Evolutionary conservation across 1,140 invertebrate genomes (phyloP).

Genomic region (Philotrypesis tridentata): DNA sequence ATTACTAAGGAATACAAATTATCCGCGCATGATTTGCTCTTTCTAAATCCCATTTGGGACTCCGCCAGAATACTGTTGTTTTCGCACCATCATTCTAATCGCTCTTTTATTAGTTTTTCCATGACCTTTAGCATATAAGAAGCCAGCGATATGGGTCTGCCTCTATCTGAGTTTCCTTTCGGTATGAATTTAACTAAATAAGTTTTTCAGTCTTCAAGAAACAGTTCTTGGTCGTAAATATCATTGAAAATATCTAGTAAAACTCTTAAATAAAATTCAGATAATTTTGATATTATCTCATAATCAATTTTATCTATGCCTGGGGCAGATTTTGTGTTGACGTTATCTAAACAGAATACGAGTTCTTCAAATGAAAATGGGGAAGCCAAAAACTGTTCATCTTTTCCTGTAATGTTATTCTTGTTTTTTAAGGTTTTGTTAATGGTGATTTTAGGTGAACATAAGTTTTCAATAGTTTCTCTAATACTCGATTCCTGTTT

Average conservation of each 20-base stretch:
- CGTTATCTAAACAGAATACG: background rate
- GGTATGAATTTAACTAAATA: background rate
- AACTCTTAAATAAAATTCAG: conserved; percentile 44
- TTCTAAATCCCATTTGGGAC: too few relatives aligned
- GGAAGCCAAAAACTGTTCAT: background rate
- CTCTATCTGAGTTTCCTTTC: too few relatives aligned
- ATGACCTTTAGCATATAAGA: background rate
- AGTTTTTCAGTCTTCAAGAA: background rate
- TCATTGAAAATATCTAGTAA: conserved; percentile 39
- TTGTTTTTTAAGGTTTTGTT: conserved; percentile 7
- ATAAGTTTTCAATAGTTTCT: background rate
- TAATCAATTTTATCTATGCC: conserved; percentile 35
- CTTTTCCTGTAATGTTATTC: background rate
- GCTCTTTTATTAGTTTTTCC: background rate
- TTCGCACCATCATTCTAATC: too few relatives aligned
- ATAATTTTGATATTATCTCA: conserved; percentile 10
- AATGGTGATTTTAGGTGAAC: conserved; percentile 14
- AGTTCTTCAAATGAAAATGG: conserved; percentile 12
- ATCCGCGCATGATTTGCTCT: too few relatives aligned
- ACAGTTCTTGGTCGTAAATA: background rate
- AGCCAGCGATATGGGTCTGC: background rate
- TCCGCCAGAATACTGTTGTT: too few relatives aligned
- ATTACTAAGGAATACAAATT: too few relatives aligned
- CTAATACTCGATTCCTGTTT: background rate
- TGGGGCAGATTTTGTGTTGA: conserved; percentile 24